Evolutionary conservation across 2,113 vertebrate species (phyloP), one percentile per base, ranked within the genome.

Genomic region (Burhinus bistriatus): DNA sequence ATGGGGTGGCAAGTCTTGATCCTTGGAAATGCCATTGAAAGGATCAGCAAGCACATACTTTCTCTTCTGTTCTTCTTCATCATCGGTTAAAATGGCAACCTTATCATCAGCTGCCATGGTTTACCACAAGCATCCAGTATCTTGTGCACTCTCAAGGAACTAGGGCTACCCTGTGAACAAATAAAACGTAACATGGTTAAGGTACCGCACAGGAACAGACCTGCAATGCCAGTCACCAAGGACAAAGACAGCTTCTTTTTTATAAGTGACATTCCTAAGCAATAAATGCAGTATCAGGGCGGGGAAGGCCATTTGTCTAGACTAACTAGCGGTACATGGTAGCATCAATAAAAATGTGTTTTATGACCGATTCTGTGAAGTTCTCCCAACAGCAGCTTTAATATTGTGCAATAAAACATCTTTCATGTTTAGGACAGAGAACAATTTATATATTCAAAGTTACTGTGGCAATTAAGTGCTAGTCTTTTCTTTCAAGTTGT

Each of bases 41-140:
- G 98, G 98, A 82, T 99, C 99, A 2, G 98, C 98, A 91, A 99
- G 98, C 40, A 99, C 99, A 11, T 99, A 99, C 90, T 98, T 99
- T 76, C 99, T 98, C 97, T 99, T 99, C 93, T 99, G 98, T 7
- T 99, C 99, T 88, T 99, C 99, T 95, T 99, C 99, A 6, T 99
- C 99, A 0, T 99, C 99, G 0, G 99, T 99, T 95, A 99, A 97
- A 97, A 99, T 99, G 91, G 99, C 99, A 93, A 99, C 98, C 96
- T 99, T 99, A 97, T 99, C 99, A 73, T 99, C 98, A 29, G 98
- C 98, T 69, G 99, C 98, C 99, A 99, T 99, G 98, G 98, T 97
- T 98, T 69, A 83, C 89, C 89, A 88, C 87, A 62, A 91, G 86
- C 90, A 96, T 88, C 69, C 89, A 95, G 6, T 58, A 59, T 12